Evolutionary conservation across 2,113 vertebrate genomes (phyloP).

Genomic region (Labeo rohita): DNA sequence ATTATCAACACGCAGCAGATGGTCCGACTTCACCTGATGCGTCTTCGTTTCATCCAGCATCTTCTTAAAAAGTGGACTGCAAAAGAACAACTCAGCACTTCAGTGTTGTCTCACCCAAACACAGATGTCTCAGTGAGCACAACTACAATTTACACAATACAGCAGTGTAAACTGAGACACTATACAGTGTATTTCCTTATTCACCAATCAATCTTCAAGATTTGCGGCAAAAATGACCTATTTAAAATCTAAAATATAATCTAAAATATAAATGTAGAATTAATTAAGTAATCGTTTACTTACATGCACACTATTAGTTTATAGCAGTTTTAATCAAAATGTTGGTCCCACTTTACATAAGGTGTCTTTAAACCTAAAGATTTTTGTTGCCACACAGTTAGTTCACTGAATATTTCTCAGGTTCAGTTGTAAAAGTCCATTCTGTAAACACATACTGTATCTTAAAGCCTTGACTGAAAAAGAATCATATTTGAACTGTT

Average conservation of each 20-base stretch:
- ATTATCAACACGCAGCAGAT: slow-evolving; percentile 87
- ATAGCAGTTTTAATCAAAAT: no score
- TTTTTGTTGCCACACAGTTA: neutral
- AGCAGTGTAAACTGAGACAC: no score
- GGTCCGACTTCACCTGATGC: slow-evolving; percentile 79
- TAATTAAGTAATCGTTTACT: no score
- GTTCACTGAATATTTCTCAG: neutral
- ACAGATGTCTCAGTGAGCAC: neutral
- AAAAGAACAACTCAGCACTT: slow-evolving; percentile 51
- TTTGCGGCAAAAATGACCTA: no score
- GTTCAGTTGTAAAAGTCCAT: neutral
- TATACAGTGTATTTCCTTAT: neutral
- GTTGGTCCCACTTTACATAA: no score
- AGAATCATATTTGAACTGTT: no score
- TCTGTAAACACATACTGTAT: neutral
- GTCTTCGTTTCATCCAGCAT: slow-evolving; percentile 84
- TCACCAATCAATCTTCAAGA: neutral
- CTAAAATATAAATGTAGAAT: no score
- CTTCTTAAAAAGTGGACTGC: slow-evolving; percentile 84
- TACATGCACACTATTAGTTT: no score
- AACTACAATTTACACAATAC: neutral
- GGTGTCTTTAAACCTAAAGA: neutral
- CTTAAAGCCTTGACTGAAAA: neutral
- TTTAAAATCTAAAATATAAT: no score
- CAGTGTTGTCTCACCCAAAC: neutral